Base-by-base conservation (phyloP, 2,797 vertebrate genomes). In the Tapera naevia region DNA sequence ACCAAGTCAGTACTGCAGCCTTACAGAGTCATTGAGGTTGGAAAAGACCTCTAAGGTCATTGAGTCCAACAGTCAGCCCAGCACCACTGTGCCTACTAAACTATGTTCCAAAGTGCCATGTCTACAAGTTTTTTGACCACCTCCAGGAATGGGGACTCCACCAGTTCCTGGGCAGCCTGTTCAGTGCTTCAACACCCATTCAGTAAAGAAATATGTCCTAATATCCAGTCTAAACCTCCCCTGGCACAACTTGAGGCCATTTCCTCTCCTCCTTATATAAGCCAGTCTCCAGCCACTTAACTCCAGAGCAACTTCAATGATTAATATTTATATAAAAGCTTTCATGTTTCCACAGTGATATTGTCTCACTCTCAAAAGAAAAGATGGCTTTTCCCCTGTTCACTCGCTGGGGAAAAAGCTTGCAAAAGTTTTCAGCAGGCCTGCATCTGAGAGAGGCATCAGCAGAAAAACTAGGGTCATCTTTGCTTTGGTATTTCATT, bases 281-380 rank as follows among this genome's bases (percentile, higher is more conserved):
- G 69, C n/a, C 57, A 89, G 80, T 80, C 66, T 93, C 64, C 74
- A 75, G 91, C 65, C 57, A 80, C 92, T 96, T 96, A 86, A n/a
- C n/a, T n/a, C n/a, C n/a, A n/a, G n/a, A n/a, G n/a, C n/a, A n/a
- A n/a, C n/a, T n/a, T n/a, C n/a, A n/a, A n/a, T n/a, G n/a, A n/a
- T n/a, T 95, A 96, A 92, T 96, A 93, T 96, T 94, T 96, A 95
- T 95, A 94, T 91, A 90, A 93, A 97, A 80, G 70, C 86, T 79
- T 96, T 93, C 67, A 60, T 97, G 87, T 92, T 90, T 91, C 45
- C 88, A 78, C 54, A 80, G 84, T 76, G 60, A 95, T 94, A 93
- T 62, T 94, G 94, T 83, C 66, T 95, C 67, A 35, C 66, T 91
- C 72, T 87, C 74, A 80, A 67, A 95, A 90, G 91, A 92, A 93